Percentiles rank a stretch among this genome's conserved stretches.
Conservation (phyloP, 1,140 invertebrate genomes). For the Pseudomyrmex cubaensis region DNA sequence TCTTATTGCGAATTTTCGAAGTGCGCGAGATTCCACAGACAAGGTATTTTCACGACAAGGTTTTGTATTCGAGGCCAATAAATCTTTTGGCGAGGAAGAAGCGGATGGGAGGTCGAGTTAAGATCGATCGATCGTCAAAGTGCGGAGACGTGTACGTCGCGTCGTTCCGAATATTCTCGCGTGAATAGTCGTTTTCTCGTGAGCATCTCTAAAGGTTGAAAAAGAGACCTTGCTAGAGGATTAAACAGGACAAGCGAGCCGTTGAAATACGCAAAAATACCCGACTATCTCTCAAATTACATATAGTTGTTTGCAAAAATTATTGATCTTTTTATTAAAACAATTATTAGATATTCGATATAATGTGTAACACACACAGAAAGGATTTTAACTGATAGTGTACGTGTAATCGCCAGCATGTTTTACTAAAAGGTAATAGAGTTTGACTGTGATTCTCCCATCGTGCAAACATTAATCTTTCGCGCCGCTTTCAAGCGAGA, state of each 20-base stretch:
- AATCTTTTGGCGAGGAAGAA: slow-evolving; percentile 33
- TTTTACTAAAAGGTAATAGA: background rate
- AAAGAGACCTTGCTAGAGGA: slow-evolving; percentile 38
- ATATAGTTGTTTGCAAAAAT: too few species aligned
- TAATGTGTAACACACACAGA: too few species aligned
- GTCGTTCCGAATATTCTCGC: slow-evolving; percentile 57
- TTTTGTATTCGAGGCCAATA: slow-evolving; percentile 43
- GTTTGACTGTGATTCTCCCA: background rate
- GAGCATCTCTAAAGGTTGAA: slow-evolving; percentile 42
- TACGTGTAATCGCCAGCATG: background rate
- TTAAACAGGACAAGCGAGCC: slow-evolving; percentile 32
- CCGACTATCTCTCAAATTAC: background rate
- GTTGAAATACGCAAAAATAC: background rate
- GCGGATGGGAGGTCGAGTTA: slow-evolving; percentile 9
- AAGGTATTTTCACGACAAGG: slow-evolving; percentile 26
- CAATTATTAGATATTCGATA: too few species aligned
- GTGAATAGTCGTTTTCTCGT: slow-evolving; percentile 51
- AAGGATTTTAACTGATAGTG: background rate
- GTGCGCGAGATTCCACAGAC: background rate
- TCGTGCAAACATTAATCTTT: slow-evolving; percentile 45
- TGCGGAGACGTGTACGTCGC: slow-evolving; percentile 57
- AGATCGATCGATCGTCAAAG: slow-evolving; percentile 62
- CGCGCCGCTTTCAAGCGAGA: slow-evolving; percentile 27
- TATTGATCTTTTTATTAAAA: too few species aligned
- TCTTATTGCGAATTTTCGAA: slow-evolving; percentile 10